Percentiles rank a stretch among this genome's conserved stretches.
These are phyloP conservation scores for Brachypteracias leptosomus DNA, from an alignment of 2,113 vertebrate species.

Conservation along the genomic window DNA sequence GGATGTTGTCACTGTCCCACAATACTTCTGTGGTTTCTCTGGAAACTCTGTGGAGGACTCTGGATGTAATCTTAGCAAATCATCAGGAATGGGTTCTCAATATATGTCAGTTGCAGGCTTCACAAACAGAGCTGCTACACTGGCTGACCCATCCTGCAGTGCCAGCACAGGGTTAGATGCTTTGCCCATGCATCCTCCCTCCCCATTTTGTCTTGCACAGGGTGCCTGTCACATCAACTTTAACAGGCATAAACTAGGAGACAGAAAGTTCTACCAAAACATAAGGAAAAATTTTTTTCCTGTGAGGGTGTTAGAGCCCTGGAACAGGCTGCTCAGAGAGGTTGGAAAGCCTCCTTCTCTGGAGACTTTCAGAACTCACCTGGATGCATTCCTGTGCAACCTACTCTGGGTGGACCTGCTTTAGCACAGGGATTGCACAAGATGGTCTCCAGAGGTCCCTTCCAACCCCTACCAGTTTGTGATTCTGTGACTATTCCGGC, in stretches of 20 bases:
- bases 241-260: too few species aligned
- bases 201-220: neutral
- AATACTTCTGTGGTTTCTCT: neutral
- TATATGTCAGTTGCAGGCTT: neutral
- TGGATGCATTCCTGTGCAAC: too few species aligned
- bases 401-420: neutral
- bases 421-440: neutral
- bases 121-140: neutral
- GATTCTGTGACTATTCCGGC: neutral
- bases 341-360: too few species aligned
- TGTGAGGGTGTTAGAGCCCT: too few species aligned
- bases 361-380: too few species aligned
- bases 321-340: too few species aligned
- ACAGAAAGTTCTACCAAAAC: too few species aligned
- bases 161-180: neutral
- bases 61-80: neutral
- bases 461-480: neutral
- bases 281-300: too few species aligned
- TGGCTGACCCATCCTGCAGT: neutral
- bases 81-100: neutral
- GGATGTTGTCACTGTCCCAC: neutral
- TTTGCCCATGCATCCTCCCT: neutral
- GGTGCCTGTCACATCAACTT: rapidly evolving
- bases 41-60: neutral
- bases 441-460: neutral